Base-by-base conservation (phyloP, 2,797 vertebrate species). In the Tokudaia tokunoshimensis region DNA sequence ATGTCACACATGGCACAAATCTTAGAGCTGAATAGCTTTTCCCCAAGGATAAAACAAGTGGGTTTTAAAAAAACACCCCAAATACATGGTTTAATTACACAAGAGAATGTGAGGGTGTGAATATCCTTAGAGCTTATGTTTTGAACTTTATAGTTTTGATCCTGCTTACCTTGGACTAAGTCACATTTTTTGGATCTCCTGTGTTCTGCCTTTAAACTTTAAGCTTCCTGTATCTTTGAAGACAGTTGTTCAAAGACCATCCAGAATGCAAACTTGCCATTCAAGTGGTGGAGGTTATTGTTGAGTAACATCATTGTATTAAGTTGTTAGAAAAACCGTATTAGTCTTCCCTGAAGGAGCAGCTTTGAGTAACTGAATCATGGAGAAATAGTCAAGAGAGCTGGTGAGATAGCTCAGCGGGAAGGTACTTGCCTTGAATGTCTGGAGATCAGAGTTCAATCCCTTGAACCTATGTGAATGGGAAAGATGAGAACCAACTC, bases 111-210 rank as follows among this genome's bases (percentile, higher is more conserved):
- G 10, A 26, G 19, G 8, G 87, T 55, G 24, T 55, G 87, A 84
- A 29, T 95, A 92, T 85, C 50, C 91, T 92, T 96, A 94, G 83
- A 95, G 22, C 1, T 6, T 89, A 17, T 55, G 74, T 31, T 94
- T 94, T 94, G 31, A 92, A 96, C 84, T 94, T 91, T 76, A 41
- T 92, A 41, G 34, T 95, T 75, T 74, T 92, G 57, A 0, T 10
- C 52, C 83, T 75, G 2, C 81, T 98, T 94, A 92, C 70, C 89
- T 61, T 57, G 95, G 80, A 20, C 67, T 0, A 0, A 37, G 37
- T 61, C 83, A 93, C 41, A 61, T 41, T 31, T 78, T 47, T 29
- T 74, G 57, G 55, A 22, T 75, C 63, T 47, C 11, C 3, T 82
- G 24, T 83, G 41, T 92, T 70, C 47, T 84, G 15, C 20, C 89